Conservation (phyloP, 2,113 vertebrate genomes). For the Phycodurus eques region DNA sequence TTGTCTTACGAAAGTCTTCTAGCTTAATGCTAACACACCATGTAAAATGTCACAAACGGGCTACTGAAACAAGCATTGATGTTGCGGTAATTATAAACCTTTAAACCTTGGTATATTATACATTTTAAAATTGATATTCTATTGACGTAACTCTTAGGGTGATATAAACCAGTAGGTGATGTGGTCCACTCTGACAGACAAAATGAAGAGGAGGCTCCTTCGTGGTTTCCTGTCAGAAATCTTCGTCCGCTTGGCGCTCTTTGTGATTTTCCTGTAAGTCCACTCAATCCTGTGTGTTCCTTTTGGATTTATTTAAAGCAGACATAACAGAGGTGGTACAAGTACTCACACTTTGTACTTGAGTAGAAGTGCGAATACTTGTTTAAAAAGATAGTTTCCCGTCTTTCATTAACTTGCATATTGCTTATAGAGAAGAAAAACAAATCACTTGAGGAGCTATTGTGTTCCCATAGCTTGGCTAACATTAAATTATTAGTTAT, state of each 20-base stretch:
- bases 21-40: too few relatives aligned
- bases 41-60: too few relatives aligned
- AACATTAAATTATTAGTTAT: too few relatives aligned
- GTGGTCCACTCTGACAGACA: constrained; percentile 44
- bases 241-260: constrained; percentile 65
- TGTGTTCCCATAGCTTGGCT: too few relatives aligned
- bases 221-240: constrained; percentile 70
- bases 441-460: too few relatives aligned
- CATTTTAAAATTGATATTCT: neutral
- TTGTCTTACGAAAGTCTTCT: too few relatives aligned
- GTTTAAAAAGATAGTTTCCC: neutral
- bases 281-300: neutral
- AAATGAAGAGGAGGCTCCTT: constrained; percentile 73
- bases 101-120: too few relatives aligned
- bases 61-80: too few relatives aligned
- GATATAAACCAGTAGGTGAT: constrained; percentile 29
- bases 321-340: neutral
- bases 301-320: neutral
- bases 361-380: neutral
- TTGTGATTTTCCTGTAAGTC: constrained; percentile 75
- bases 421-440: too few relatives aligned
- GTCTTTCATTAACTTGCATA: neutral
- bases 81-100: too few relatives aligned
- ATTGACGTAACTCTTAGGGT: neutral
- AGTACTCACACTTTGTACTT: neutral